A percentile compares a stretch with the other conserved stretches of the same genome.
Conservation (phyloP, 1,140 invertebrate genomes). For the Neocloeon triangulifer region DNA sequence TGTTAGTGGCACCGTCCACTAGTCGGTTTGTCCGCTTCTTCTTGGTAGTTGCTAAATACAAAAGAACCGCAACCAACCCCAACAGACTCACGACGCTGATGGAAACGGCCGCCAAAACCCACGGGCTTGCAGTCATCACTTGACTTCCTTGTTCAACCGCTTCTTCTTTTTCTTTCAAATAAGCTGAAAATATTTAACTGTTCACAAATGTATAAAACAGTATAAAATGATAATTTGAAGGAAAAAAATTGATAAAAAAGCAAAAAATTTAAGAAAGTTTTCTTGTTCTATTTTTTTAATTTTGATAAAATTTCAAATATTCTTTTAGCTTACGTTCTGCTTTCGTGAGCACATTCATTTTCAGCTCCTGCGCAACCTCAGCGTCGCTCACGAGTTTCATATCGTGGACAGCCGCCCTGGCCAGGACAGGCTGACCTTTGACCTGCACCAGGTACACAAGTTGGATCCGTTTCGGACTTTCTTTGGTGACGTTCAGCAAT, state of each 20-base stretch:
- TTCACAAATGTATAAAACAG: too few species aligned
- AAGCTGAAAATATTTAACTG: slow-evolving; percentile 10
- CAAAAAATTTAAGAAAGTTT: slow-evolving; percentile 5
- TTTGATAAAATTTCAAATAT: slow-evolving; percentile 1
- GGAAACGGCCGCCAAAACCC: slow-evolving; percentile 33
- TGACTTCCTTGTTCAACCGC: too few species aligned
- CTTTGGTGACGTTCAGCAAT: slow-evolving; percentile 7
- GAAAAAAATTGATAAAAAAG: slow-evolving; percentile 33
- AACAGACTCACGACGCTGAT: slow-evolving; percentile 34
- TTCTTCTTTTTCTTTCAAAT: slow-evolving; percentile 11
- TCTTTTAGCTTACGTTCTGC: slow-evolving; percentile 44
- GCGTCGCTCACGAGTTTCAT: slow-evolving; percentile 49
- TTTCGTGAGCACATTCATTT: slow-evolving; percentile 51
- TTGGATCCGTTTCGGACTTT: slow-evolving; percentile 18
- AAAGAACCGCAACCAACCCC: slow-evolving; percentile 29
- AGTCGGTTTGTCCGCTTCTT: slow-evolving; percentile 18
- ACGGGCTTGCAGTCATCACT: too few species aligned
- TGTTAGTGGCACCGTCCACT: slow-evolving; percentile 4
- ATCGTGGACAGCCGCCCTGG: slow-evolving; percentile 49
- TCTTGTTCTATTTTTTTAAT: too few species aligned
- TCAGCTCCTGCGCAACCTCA: slow-evolving; percentile 47
- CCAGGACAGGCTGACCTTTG: slow-evolving; percentile 47
- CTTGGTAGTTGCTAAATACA: slow-evolving; percentile 33
- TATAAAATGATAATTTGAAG: slow-evolving; percentile 14
- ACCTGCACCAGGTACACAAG: slow-evolving; percentile 58